Evolutionary conservation across 2,888 invertebrate genomes (phyloP).

Genomic region (Phyllotreta striolata): DNA sequence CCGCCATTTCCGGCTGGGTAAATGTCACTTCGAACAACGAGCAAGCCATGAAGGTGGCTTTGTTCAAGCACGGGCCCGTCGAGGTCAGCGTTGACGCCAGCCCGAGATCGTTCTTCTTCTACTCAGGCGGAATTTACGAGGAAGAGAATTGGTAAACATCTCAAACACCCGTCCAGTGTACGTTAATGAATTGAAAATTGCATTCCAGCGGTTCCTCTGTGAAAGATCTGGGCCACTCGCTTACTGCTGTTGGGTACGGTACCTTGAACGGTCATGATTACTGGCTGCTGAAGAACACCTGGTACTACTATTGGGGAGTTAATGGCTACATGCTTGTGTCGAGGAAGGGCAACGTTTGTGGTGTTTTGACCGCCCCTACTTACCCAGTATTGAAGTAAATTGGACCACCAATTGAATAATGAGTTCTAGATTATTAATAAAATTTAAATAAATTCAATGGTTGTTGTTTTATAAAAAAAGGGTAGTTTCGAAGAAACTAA

Average conservation of each 20-base stretch:
- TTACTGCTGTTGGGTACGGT: slow-evolving; percentile 92
- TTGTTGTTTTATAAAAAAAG: too few relatives aligned
- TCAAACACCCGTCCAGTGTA: neutral
- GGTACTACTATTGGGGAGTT: slow-evolving; percentile 98
- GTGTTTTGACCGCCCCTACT: slow-evolving; percentile 87
- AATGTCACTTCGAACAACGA: slow-evolving; percentile 83
- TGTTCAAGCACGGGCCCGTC: slow-evolving; percentile 89
- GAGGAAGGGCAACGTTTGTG: slow-evolving; percentile 90
- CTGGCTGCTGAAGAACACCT: slow-evolving; percentile 95
- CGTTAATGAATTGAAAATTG: slow-evolving; percentile 17
- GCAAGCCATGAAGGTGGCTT: slow-evolving; percentile 78
- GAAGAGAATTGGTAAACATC: slow-evolving; percentile 76
- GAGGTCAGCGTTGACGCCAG: slow-evolving; percentile 92
- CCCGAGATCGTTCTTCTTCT: slow-evolving; percentile 88
- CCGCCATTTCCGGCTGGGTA: slow-evolving; percentile 83
- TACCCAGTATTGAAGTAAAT: slow-evolving; percentile 59
- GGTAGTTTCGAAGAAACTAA: too few relatives aligned
- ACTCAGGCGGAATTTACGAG: slow-evolving; percentile 92
- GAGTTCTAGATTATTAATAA: too few relatives aligned
- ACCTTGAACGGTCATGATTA: slow-evolving; percentile 82
- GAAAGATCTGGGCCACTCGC: slow-evolving; percentile 89
- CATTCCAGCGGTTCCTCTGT: slow-evolving; percentile 73
- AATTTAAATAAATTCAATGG: too few relatives aligned
- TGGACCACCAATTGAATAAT: too few relatives aligned
- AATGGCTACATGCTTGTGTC: slow-evolving; percentile 95